These are phyloP conservation scores for Conops quadrifasciatus DNA, from an alignment of 2,888 invertebrate species.

Conservation along the genomic window DNA sequence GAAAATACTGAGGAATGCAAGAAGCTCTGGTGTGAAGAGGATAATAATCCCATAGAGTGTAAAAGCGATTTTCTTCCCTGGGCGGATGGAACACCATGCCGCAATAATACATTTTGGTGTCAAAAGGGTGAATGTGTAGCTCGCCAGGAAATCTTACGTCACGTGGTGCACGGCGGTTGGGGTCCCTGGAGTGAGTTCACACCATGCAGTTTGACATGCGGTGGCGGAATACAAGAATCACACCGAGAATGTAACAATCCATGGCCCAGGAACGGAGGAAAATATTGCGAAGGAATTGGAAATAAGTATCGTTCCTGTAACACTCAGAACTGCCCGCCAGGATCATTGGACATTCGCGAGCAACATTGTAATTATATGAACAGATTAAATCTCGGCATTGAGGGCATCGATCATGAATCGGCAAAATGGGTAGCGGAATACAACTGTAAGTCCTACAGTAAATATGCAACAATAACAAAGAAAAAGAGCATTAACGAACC, in stretches of 20 bases:
- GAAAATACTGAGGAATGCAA: slow-evolving; percentile 70
- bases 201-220: slow-evolving; percentile 79
- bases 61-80: slow-evolving; percentile 85
- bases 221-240: too few species aligned
- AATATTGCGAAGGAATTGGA: too few species aligned
- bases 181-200: slow-evolving; percentile 68
- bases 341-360: slow-evolving; percentile 76
- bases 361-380: slow-evolving; percentile 80
- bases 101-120: too few species aligned
- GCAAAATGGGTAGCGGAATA: slow-evolving; percentile 89
- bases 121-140: too few species aligned
- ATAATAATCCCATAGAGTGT: slow-evolving; percentile 67
- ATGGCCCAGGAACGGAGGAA: too few species aligned
- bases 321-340: slow-evolving; percentile 69
- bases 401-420: slow-evolving; percentile 71
- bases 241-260: too few species aligned
- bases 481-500: neutral
- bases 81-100: slow-evolving; percentile 89
- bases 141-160: slow-evolving; percentile 67
- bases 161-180: slow-evolving; percentile 72
- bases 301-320: too few species aligned
- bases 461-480: too few species aligned
- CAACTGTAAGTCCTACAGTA: slow-evolving; percentile 73
- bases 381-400: slow-evolving; percentile 74
- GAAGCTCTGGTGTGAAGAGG: slow-evolving; percentile 79